A percentile compares a stretch with the other conserved stretches of the same genome.
Conservation (phyloP, 2,888 invertebrate species). For the Spisula subtruncata region DNA sequence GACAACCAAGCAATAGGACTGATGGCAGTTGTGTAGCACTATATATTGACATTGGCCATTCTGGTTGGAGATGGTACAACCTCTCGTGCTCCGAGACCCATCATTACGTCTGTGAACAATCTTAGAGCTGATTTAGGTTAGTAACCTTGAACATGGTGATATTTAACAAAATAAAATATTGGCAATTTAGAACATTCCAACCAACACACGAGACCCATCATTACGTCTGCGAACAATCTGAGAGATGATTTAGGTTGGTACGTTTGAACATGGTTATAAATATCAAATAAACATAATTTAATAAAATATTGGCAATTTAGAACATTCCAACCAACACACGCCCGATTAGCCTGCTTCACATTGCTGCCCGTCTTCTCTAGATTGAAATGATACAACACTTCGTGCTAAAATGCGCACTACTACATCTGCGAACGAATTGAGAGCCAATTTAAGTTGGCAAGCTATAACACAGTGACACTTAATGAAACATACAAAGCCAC, state of each 20-base stretch:
- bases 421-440: too few species aligned
- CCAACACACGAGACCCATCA: not conserved
- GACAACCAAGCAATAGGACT: constrained; percentile 19
- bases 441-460: too few species aligned
- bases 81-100: not conserved
- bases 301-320: not conserved
- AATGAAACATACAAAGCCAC: too few species aligned
- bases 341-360: too few species aligned
- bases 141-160: too few species aligned
- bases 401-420: too few species aligned
- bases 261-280: too few species aligned
- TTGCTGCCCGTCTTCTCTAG: too few species aligned
- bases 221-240: constrained; percentile 29
- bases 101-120: constrained; percentile 33
- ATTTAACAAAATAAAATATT: too few species aligned
- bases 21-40: constrained; percentile 20
- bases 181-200: not conserved
- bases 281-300: too few species aligned
- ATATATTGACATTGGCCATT: not conserved
- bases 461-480: too few species aligned
- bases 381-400: too few species aligned
- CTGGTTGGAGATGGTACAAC: constrained; percentile 23
- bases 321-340: not conserved
- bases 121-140: not conserved
- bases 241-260: not conserved